Conservation (phyloP, 2,113 vertebrate genomes). For the Leucoraja erinaceus region DNA sequence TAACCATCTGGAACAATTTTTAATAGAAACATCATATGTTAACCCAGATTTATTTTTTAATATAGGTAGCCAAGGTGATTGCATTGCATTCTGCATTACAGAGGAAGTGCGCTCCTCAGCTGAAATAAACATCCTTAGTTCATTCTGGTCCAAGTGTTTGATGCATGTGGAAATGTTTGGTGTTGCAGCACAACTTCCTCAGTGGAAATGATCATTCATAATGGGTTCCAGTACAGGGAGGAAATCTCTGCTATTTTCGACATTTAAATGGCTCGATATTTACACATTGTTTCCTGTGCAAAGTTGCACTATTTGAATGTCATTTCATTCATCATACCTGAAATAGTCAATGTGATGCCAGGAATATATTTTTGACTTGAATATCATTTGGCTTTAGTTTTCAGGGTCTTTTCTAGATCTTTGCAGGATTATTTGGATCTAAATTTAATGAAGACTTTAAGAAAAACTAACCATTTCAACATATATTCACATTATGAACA, state of each 20-base stretch:
- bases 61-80: constrained; percentile 35
- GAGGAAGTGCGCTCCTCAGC: constrained; percentile 48
- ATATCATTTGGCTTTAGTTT: not conserved
- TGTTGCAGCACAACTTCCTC: constrained; percentile 49
- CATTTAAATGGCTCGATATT: constrained; percentile 51
- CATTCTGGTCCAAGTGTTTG: constrained; percentile 46
- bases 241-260: constrained; percentile 58
- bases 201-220: constrained; percentile 50
- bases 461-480: not conserved
- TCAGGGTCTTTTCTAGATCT: not conserved
- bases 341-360: constrained; percentile 42
- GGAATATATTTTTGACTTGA: not conserved
- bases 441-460: not conserved
- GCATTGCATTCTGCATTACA: constrained; percentile 52
- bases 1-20: not conserved
- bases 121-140: constrained; percentile 53
- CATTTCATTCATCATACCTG: constrained; percentile 50
- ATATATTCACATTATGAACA: not conserved
- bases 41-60: constrained; percentile 12
- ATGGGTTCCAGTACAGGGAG: constrained; percentile 51
- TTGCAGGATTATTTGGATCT: not conserved
- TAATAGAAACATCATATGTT: constrained; percentile 37
- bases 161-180: constrained; percentile 55
- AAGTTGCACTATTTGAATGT: constrained; percentile 50
- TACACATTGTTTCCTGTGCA: constrained; percentile 51